Evolutionary conservation across 2,797 vertebrate species (phyloP).

Genomic region (Thamnophis elegans): DNA sequence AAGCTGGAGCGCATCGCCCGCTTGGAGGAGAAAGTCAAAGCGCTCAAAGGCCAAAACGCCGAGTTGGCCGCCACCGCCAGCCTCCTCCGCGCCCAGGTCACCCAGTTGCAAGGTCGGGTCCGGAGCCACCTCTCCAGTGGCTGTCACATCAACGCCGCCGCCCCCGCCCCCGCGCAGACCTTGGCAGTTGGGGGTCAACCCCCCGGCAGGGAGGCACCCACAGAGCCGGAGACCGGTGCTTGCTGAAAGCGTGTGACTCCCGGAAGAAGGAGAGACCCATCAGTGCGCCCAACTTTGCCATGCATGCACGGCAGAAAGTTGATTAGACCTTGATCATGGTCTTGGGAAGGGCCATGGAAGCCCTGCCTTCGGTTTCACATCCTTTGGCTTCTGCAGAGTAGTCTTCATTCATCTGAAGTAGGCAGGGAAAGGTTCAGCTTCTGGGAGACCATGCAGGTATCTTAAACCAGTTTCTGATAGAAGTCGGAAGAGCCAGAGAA

Average conservation of each 20-base stretch:
- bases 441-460: background rate
- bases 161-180: slow-evolving; percentile 60
- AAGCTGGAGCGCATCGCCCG: slow-evolving; percentile 87
- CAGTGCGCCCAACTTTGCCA: background rate
- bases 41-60: slow-evolving; percentile 84
- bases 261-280: background rate
- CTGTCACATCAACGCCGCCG: slow-evolving; percentile 78
- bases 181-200: slow-evolving; percentile 25
- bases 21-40: slow-evolving; percentile 87
- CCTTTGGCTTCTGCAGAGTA: background rate
- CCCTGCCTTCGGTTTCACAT: background rate
- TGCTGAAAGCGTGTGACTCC: slow-evolving; percentile 33
- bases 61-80: slow-evolving; percentile 85
- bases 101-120: slow-evolving; percentile 86
- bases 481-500: background rate
- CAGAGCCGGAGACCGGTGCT: slow-evolving; percentile 30
- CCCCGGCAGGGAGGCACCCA: background rate
- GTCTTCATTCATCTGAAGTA: background rate
- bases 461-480: background rate
- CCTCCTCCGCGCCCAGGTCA: slow-evolving; percentile 83
- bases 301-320: background rate
- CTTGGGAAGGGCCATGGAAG: background rate
- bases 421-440: background rate
- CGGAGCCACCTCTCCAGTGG: slow-evolving; percentile 86
- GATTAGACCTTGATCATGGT: background rate